Conservation (phyloP, 2,888 invertebrate species). For the Pammene aurita region DNA sequence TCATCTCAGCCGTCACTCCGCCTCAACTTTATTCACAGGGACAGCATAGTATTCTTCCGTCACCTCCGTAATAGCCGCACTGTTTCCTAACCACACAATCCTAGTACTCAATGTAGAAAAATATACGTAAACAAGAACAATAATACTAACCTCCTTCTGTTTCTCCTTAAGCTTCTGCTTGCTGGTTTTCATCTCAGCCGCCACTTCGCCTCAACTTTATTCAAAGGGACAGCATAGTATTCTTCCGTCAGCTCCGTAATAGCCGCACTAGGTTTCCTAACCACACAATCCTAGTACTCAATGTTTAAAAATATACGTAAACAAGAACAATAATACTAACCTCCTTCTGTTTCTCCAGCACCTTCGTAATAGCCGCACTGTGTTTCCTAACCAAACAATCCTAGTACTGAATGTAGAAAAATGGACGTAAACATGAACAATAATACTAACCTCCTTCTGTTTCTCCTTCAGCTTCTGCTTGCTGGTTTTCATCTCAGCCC, state of each 20-base stretch:
- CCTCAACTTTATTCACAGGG: too few species aligned
- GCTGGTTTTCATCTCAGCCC: slow-evolving; percentile 77
- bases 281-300: too few species aligned
- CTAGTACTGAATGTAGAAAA: too few species aligned
- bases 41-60: too few species aligned
- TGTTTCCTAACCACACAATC: too few species aligned
- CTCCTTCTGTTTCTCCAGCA: slow-evolving; percentile 76
- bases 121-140: too few species aligned
- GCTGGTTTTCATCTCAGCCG: slow-evolving; percentile 79
- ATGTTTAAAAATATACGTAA: too few species aligned
- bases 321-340: slow-evolving; percentile 45
- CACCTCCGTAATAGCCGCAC: too few species aligned
- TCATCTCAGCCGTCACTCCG: slow-evolving; percentile 68
- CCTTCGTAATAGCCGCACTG: too few species aligned
- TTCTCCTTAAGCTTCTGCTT: slow-evolving; percentile 75
- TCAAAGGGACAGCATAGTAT: slow-evolving; percentile 74
- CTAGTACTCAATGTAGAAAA: too few species aligned
- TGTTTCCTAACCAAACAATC: too few species aligned
- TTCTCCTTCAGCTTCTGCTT: slow-evolving; percentile 75
- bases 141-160: slow-evolving; percentile 66
- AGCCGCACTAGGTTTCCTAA: slow-evolving; percentile 85
- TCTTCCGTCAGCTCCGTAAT: slow-evolving; percentile 85
- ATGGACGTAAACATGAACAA: too few species aligned
- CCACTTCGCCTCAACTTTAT: slow-evolving; percentile 81
- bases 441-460: slow-evolving; percentile 66